Conservation (phyloP, 1,140 invertebrate species). For the Brachionus rubens region DNA sequence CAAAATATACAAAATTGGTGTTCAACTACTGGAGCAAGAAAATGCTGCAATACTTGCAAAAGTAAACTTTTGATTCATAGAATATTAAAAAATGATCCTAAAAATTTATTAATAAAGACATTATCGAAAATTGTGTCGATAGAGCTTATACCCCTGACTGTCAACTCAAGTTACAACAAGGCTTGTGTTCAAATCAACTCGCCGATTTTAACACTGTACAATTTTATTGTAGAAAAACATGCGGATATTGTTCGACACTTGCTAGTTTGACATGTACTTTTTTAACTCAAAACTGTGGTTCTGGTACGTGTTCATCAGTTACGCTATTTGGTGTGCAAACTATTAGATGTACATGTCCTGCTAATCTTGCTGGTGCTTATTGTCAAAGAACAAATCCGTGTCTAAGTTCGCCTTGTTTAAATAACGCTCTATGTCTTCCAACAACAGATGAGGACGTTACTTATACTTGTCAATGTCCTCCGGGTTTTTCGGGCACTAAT, state of each 20-base stretch:
- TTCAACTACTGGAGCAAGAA: neutral
- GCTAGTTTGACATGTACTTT: neutral
- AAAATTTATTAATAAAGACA: neutral
- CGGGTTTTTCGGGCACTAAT: neutral
- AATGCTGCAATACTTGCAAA: slow-evolving; percentile 37
- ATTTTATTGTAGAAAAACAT: slow-evolving; percentile 26
- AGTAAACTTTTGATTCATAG: neutral
- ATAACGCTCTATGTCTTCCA: neutral
- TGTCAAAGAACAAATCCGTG: slow-evolving; percentile 42
- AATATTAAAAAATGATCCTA: neutral
- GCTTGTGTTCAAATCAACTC: neutral
- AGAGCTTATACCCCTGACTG: slow-evolving; percentile 30
- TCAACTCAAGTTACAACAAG: neutral
- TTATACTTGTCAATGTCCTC: slow-evolving; percentile 23
- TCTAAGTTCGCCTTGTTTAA: neutral
- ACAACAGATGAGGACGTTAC: neutral
- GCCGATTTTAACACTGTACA: slow-evolving; percentile 23
- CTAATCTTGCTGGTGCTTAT: slow-evolving; percentile 27
- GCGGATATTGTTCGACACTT: neutral
- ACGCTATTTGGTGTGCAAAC: neutral
- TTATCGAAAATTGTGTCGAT: neutral
- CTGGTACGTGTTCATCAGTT: neutral
- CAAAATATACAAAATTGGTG: slow-evolving; percentile 24
- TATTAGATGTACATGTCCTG: slow-evolving; percentile 21
- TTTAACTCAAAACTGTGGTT: slow-evolving; percentile 1